These are phyloP conservation scores for Tiliqua scincoides DNA, from an alignment of 2,113 vertebrate species.

Conservation along the genomic window DNA sequence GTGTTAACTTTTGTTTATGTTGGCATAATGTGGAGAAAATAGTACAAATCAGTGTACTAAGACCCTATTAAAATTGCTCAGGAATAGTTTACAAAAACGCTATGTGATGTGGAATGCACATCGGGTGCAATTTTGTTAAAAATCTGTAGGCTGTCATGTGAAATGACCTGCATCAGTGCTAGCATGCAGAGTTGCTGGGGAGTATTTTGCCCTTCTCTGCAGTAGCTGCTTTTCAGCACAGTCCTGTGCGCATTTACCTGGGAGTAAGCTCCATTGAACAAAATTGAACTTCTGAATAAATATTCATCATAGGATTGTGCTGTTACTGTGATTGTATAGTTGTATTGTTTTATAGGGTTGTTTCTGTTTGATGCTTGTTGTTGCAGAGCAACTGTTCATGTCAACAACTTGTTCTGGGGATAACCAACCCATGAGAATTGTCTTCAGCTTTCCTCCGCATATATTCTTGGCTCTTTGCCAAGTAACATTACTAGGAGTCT, in stretches of 20 bases:
- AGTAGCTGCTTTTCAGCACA: not conserved
- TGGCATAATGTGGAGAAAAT: not conserved
- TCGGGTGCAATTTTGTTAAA: not conserved
- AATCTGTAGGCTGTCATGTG: not conserved
- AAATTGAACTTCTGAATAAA: no score
- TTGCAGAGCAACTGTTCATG: conserved; percentile 15
- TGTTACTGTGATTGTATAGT: not conserved
- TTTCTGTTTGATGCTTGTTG: conserved; percentile 1
- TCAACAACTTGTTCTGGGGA: conserved; percentile 24
- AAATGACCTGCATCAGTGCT: not conserved
- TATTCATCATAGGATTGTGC: no score
- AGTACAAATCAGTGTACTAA: not conserved
- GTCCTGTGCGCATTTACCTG: no score
- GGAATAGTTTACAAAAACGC: not conserved
- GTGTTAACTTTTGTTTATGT: not conserved
- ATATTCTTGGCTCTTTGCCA: not conserved
- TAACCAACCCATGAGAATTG: conserved; percentile 1
- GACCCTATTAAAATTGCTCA: not conserved
- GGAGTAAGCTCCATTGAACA: no score
- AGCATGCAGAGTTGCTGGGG: not conserved
- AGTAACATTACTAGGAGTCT: conserved; percentile 8
- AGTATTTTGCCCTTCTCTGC: not conserved
- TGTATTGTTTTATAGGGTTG: not conserved
- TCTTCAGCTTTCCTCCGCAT: not conserved
- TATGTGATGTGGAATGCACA: not conserved